A percentile compares a stretch with the other conserved stretches of the same genome.
Evolutionary conservation across 2,113 vertebrate species (phyloP).

Genomic region (Hippocampus comes): DNA sequence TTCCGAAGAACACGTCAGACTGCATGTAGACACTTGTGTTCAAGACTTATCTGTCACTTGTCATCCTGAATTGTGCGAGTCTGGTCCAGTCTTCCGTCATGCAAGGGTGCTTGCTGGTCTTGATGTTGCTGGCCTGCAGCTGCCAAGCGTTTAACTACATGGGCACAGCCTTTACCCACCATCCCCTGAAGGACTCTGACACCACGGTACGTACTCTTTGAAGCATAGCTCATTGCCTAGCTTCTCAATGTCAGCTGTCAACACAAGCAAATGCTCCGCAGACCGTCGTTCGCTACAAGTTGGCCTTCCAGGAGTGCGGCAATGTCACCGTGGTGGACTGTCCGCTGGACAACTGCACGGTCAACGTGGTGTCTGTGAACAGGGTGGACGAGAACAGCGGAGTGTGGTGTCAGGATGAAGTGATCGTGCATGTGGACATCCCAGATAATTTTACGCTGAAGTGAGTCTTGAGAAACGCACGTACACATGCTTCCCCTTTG

Average conservation of each 20-base stretch:
- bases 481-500: not conserved
- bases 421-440: not conserved
- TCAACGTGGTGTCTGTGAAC: not conserved
- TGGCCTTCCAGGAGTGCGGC: not conserved
- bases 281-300: slow-evolving; percentile 27
- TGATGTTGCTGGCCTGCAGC: slow-evolving; percentile 24
- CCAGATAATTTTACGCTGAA: not conserved
- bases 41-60: not conserved
- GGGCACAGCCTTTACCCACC: slow-evolving; percentile 32
- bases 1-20: not conserved
- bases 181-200: not conserved
- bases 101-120: slow-evolving; percentile 6
- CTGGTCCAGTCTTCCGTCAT: not conserved
- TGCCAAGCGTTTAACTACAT: not conserved
- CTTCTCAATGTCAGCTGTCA: not conserved
- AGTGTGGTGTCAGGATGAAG: not conserved
- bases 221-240: not conserved
- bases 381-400: not conserved
- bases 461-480: not conserved
- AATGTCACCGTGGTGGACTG: not conserved
- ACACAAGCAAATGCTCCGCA: not conserved
- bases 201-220: not conserved
- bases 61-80: not conserved
- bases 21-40: not conserved
- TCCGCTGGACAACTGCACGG: not conserved